Evolutionary conservation across 2,797 vertebrate genomes (phyloP).

Genomic region (Xenentodon cancila): DNA sequence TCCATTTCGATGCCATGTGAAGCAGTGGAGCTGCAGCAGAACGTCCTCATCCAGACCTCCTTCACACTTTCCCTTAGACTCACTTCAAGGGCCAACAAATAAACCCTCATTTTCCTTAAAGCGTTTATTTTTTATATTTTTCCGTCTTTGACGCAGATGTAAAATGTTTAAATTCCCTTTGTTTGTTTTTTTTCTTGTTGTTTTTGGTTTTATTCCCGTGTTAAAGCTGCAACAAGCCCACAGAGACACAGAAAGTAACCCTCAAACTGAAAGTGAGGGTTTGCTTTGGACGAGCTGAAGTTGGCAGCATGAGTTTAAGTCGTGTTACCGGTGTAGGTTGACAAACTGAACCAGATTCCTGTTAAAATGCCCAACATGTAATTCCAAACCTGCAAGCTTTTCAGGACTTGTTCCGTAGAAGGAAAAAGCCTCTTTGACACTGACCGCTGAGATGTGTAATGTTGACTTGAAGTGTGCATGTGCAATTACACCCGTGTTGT

Average conservation of each 20-base stretch:
- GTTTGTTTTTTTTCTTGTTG: conserved; percentile 64
- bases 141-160: conserved; percentile 49
- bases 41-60: background rate
- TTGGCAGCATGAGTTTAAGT: conserved; percentile 5
- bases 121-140: conserved; percentile 55
- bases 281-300: conserved; percentile 13
- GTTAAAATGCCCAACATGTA: conserved; percentile 14
- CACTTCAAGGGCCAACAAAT: conserved; percentile 54
- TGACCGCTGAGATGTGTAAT: conserved; percentile 16
- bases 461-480: conserved; percentile 9
- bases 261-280: conserved; percentile 23
- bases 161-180: conserved; percentile 60
- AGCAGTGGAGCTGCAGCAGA: conserved; percentile 30
- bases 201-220: conserved; percentile 26
- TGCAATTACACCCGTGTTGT: background rate
- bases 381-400: background rate
- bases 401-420: background rate
- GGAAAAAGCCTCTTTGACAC: too few species aligned
- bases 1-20: conserved; percentile 99
- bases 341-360: conserved; percentile 5
- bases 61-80: background rate
- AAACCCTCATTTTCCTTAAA: conserved; percentile 52
- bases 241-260: conserved; percentile 20
- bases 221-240: conserved; percentile 50
- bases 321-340: conserved; percentile 5